Conservation (phyloP, 2,888 invertebrate genomes). For the Plebejus anna region DNA sequence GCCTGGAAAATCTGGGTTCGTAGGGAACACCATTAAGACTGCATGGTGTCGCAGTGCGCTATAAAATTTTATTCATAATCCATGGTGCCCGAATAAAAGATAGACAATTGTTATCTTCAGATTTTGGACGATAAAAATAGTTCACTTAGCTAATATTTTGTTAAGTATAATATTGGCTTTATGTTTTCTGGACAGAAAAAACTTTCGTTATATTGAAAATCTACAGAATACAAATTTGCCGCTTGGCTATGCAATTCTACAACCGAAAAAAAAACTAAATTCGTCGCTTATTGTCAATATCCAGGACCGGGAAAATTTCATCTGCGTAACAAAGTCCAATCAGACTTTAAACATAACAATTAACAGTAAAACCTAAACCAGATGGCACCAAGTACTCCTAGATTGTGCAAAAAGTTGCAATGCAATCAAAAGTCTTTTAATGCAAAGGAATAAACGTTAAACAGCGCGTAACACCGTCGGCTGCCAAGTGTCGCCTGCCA, state of each 20-base stretch:
- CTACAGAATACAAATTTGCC: too few relatives aligned
- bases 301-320: neutral
- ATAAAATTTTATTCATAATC: conserved; percentile 8
- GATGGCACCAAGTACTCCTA: conserved; percentile 9
- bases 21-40: conserved; percentile 5
- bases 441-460: conserved; percentile 45
- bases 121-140: neutral
- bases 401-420: conserved; percentile 34
- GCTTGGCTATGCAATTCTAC: neutral
- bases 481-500: conserved; percentile 35
- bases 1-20: neutral
- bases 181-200: too few relatives aligned
- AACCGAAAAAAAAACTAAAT: neutral
- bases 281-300: neutral
- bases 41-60: conserved; percentile 28
- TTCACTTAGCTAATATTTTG: neutral
- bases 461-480: conserved; percentile 36
- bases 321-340: neutral
- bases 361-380: conserved; percentile 21
- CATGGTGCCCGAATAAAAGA: neutral
- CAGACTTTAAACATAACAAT: conserved; percentile 17
- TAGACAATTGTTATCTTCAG: neutral
- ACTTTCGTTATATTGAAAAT: too few relatives aligned
- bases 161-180: too few relatives aligned
- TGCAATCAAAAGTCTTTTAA: conserved; percentile 41